Evolutionary conservation across 2,888 invertebrate species (phyloP), one percentile per base, ranked within the genome.

Genomic region (Drosophila paramelanica): DNA sequence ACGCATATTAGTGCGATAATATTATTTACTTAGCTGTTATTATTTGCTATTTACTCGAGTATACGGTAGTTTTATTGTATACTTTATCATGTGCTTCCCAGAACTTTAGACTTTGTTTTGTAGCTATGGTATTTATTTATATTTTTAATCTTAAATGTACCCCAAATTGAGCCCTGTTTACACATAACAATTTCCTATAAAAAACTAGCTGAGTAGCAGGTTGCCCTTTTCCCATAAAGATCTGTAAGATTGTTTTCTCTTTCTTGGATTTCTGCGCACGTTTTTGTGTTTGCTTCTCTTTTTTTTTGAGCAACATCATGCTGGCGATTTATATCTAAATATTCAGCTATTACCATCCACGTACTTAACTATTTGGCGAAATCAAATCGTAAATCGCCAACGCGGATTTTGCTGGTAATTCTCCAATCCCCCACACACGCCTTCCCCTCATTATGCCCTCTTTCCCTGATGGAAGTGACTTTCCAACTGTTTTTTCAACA

Each of bases 301-400:
- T 42, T 60, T 42, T 33, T 57, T 38, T 33, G 57, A 36, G 17
- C 51, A 38, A 50, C 61, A 41, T 13, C 68, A 23, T 56, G 75
- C n/a, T 42, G 55, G 25, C 27, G 65, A 65, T 75, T 69, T 65
- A 39, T 51, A 51, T 75, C 56, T 42, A 62, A 42, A 62, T 58
- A 62, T 59, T 69, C 50, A 31, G 41, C 65, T 50, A 59, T 75
- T 57, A 52, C 33, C 56, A 39, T n/a, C 53, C 74, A 55, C 42
- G 68, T 67, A 46, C 57, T 51, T 57, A 46, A 13, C 67, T 46
- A 43, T 53, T 56, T 27, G 39, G 45, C 38, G 43, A 67, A 67
- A 62, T 62, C 55, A 27, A 57, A 57, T 43, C 55, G 65, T 55
- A 47, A 71, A 69, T 62, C 58, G 42, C 53, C 50, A 45, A 45